Base-by-base conservation (phyloP, 2,888 invertebrate species). In the Microctonus brassicae region DNA sequence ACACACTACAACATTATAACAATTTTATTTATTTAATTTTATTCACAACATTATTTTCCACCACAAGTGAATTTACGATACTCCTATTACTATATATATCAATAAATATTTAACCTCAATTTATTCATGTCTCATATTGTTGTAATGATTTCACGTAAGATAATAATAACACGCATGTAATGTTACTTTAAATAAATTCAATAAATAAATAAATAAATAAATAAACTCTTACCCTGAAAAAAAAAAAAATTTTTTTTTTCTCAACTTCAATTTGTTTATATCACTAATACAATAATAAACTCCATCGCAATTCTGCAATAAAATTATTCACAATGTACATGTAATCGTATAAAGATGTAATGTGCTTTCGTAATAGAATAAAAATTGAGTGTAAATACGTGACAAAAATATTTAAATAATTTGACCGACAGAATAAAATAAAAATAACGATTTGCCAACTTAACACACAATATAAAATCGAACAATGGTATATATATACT, bases 21-120 rank as follows among this genome's bases (percentile, higher is more conserved):
- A n/a, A 39, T 39, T 39, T 39, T 39, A 39, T 39, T 39, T 39
- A 39, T 39, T n/a, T 39, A 39, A 76, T 75, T 77, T 62, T 69
- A 42, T 17, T 22, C 9, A 63, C 24, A n/a, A n/a, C n/a, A n/a
- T 36, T n/a, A 53, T 26, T 24, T 39, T 39, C 3, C 6, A 39
- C 39, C 39, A 39, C 39, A 39, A 39, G 39, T 39, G 39, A 39
- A 13, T 39, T 39, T 39, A 39, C 39, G 24, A 62, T 58, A 26
- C 11, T 63, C 58, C 53, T 57, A 60, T 70, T 70, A 57, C 58
- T 66, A 58, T 58, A n/a, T n/a, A n/a, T n/a, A n/a, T n/a, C 57
- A 42, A 63, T 11, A 34, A 57, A 29, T 22, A 61, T 42, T 26
- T 39, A 75, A 70, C 72, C 72, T 53, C 60, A 62, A 47, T 67